phyloP scores from a whole-genome alignment of 2,888 invertebrate species.

The Leptinotarsa peninsularis region DNA sequence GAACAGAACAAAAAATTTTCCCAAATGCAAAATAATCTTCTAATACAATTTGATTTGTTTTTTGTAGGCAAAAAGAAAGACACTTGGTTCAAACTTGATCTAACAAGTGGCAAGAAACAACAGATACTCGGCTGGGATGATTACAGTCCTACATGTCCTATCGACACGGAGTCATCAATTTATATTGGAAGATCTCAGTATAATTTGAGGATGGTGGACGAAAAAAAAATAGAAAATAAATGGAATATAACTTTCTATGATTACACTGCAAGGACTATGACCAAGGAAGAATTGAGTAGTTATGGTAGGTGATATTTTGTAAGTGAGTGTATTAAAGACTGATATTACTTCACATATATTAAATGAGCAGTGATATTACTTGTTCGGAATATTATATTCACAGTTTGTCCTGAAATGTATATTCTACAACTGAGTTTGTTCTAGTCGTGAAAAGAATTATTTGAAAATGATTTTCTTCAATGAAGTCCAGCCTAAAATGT shows the following conservation, averaged over 20 bases:
- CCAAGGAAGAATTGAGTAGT: constrained; percentile 79
- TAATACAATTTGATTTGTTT: neutral
- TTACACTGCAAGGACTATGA: constrained; percentile 88
- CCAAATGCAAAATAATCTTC: no score
- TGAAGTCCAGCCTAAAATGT: no score
- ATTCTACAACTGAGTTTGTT: no score
- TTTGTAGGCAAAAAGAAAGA: constrained; percentile 78
- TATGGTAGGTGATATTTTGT: constrained; percentile 66
- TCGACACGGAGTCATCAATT: constrained; percentile 76
- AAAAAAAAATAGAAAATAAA: constrained; percentile 76
- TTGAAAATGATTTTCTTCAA: no score
- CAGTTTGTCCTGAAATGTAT: no score
- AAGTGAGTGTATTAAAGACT: no score
- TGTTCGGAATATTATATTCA: no score
- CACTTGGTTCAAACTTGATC: constrained; percentile 92
- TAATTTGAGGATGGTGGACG: constrained; percentile 94
- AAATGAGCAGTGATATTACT: no score
- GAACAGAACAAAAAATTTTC: no score
- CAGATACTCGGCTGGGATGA: constrained; percentile 73
- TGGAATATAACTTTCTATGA: constrained; percentile 99
- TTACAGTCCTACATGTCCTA: constrained; percentile 73
- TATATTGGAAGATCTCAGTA: constrained; percentile 92
- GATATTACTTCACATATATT: no score
- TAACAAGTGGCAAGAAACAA: constrained; percentile 74
- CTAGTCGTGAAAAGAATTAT: no score